phyloP scores from a whole-genome alignment of 2,797 vertebrate species.

The Etheostoma perlongum region DNA sequence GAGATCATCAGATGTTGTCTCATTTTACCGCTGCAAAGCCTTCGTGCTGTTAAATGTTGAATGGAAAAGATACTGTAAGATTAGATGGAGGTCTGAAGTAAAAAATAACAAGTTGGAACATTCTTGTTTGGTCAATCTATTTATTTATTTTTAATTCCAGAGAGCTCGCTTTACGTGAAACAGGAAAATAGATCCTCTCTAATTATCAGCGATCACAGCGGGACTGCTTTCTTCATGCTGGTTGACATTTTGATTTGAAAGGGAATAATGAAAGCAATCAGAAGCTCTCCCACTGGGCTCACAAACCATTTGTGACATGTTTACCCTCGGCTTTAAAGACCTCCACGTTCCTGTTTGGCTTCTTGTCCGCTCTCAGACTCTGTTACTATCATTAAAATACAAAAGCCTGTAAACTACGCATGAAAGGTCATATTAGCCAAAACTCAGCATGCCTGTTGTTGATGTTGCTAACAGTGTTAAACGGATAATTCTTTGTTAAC shows the following conservation, averaged over 20 bases:
- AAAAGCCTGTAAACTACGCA: background rate
- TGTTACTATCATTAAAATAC: background rate
- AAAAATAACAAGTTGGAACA: conserved; percentile 1
- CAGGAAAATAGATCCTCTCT: conserved; percentile 55
- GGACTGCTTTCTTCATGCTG: conserved; percentile 64
- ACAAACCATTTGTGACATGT: conserved; percentile 67
- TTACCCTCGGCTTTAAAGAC: conserved; percentile 60
- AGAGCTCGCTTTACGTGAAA: conserved; percentile 26
- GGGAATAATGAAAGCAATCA: conserved; percentile 76
- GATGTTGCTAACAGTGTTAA: background rate
- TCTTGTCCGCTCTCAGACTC: conserved; percentile 10
- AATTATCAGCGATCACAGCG: conserved; percentile 64
- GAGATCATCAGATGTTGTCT: background rate
- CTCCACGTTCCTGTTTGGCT: conserved; percentile 40
- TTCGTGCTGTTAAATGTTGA: background rate
- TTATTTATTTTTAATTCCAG: conserved; percentile 6
- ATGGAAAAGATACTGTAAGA: background rate
- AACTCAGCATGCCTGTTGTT: conserved; percentile 6
- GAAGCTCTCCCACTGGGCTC: conserved; percentile 61
- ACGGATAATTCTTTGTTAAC: background rate
- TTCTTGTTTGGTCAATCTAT: background rate
- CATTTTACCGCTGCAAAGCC: background rate
- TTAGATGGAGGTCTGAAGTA: background rate
- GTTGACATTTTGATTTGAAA: conserved; percentile 79
- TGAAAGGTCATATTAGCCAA: conserved; percentile 16